A percentile compares a stretch with the other conserved stretches of the same genome.
Conservation (phyloP, 2,888 invertebrate species). For the Amiota communis region DNA sequence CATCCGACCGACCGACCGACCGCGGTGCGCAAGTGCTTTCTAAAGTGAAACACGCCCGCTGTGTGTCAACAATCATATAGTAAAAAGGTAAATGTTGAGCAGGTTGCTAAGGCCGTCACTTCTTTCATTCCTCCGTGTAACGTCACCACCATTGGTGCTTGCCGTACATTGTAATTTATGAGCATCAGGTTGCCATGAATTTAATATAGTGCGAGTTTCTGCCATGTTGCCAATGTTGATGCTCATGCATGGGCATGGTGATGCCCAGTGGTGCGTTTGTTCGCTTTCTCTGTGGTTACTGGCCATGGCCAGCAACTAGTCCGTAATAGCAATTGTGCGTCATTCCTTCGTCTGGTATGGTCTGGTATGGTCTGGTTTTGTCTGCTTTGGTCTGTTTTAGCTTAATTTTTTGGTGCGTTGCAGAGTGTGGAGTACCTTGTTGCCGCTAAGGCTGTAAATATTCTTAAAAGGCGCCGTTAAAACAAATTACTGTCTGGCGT, state of each 20-base stretch:
- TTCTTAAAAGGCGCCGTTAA: slow-evolving; percentile 66
- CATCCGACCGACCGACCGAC: too few relatives aligned
- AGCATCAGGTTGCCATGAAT: slow-evolving; percentile 10
- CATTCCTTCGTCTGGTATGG: background rate
- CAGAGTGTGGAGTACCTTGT: background rate
- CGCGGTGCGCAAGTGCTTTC: too few relatives aligned
- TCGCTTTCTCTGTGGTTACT: background rate
- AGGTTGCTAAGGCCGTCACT: background rate
- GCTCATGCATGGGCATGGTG: too few relatives aligned
- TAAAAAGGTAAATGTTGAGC: slow-evolving; percentile 1
- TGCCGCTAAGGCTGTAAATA: slow-evolving; percentile 55
- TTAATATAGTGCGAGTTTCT: slow-evolving; percentile 5
- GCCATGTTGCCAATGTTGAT: too few relatives aligned
- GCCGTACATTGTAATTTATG: slow-evolving; percentile 29
- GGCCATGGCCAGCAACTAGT: slow-evolving; percentile 36
- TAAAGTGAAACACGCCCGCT: slow-evolving; percentile 16
- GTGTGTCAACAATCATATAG: slow-evolving; percentile 45
- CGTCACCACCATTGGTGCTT: background rate
- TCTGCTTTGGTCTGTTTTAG: too few relatives aligned
- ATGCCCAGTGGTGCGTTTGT: too few relatives aligned
- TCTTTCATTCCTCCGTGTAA: background rate
- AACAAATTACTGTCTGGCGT: slow-evolving; percentile 63
- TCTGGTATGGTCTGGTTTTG: too few relatives aligned
- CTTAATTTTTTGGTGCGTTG: background rate
- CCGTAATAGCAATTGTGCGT: slow-evolving; percentile 1